phyloP scores from a whole-genome alignment of 2,888 invertebrate species.

The Liopterus haemorrhoidalis region DNA sequence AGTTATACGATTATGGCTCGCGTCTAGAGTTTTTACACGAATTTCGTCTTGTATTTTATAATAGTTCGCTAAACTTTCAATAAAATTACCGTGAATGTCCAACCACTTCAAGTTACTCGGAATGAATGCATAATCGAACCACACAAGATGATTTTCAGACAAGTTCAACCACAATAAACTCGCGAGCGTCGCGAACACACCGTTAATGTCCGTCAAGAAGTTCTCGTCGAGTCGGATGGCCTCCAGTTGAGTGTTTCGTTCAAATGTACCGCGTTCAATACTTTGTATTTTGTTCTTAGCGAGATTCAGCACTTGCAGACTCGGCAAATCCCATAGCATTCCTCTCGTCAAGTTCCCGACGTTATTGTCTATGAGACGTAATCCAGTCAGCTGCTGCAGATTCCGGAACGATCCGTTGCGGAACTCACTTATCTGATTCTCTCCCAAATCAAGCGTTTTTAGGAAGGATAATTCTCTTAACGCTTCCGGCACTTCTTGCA shows the following conservation, averaged over 20 bases:
- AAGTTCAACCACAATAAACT: conserved; percentile 81
- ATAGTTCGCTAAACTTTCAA: conserved; percentile 81
- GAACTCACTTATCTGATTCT: conserved; percentile 81
- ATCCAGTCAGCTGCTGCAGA: conserved; percentile 77
- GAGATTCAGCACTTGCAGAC: conserved; percentile 78
- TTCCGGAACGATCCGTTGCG: conserved; percentile 80
- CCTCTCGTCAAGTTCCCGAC: conserved; percentile 77
- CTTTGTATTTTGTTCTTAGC: conserved; percentile 84
- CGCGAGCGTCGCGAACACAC: conserved; percentile 79
- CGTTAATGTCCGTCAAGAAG: conserved; percentile 82
- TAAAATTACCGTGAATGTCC: conserved; percentile 85
- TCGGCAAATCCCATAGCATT: conserved; percentile 81
- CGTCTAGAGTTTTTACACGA: conserved; percentile 77
- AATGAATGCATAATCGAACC: conserved; percentile 91
- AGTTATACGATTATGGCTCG: conserved; percentile 80
- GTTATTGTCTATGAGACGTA: conserved; percentile 84
- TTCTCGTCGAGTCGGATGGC: conserved; percentile 85
- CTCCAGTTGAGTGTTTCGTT: conserved; percentile 72
- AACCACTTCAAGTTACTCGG: conserved; percentile 85
- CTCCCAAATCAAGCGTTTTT: conserved; percentile 84
- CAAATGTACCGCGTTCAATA: conserved; percentile 79
- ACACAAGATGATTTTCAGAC: conserved; percentile 84
- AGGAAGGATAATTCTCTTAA: conserved; percentile 74
- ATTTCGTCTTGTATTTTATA: conserved; percentile 79
- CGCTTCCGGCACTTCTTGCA: conserved; percentile 75